Evolutionary conservation across 2,113 vertebrate genomes (phyloP), one percentile per base, ranked within the genome.

Genomic region (Coptodon bakossiorum): DNA sequence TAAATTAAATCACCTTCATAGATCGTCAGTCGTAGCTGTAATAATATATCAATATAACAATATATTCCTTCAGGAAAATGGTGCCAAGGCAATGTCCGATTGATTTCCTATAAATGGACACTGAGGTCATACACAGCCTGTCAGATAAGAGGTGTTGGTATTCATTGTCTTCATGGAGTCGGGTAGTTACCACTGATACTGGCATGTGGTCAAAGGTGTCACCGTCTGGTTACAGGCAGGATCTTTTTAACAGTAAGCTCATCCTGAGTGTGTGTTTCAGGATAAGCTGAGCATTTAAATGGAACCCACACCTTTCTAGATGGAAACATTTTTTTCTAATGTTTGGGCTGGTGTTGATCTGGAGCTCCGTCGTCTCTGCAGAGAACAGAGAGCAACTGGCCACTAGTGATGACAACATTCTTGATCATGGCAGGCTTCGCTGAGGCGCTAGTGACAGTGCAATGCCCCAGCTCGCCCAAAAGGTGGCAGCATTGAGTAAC

Each of bases 1-100:
- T 97, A 96, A 97, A 96, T 97, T 96, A 97, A 96, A 81, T 96
- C 94, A 95, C 93, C 94, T 95, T 96, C 94, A 95, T 95, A 93
- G 91, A 94, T 96, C 92, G 73, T 96, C 93, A 92, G 71, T 96
- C 89, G 90, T 91, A 93, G 88, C 88, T 93, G 88, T 95, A 96
- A 92, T 91, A 94, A 91, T 94, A 93, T 93, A 92, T 91, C 86
- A 93, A 86, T 94, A 89, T 92, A 93, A 88, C 90, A 95, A 96
- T 95, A 94, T 94, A 94, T 95, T 91, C 91, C 83, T 94, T 94
- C 83, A 10, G 81, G 84, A 92, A 86, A 94, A 93, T 85, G 59
- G 91, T 66, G 61, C 88, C 89, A 94, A 95, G 93, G 90, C 93
- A 90, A 94, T 91, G 86, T 88, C 91, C 93, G 90, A 94, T 91